Percentiles rank a stretch among this genome's conserved stretches.
These are phyloP conservation scores for Caenorhabditis sulstoni DNA, from an alignment of 2,888 invertebrate species.

Conservation along the genomic window DNA sequence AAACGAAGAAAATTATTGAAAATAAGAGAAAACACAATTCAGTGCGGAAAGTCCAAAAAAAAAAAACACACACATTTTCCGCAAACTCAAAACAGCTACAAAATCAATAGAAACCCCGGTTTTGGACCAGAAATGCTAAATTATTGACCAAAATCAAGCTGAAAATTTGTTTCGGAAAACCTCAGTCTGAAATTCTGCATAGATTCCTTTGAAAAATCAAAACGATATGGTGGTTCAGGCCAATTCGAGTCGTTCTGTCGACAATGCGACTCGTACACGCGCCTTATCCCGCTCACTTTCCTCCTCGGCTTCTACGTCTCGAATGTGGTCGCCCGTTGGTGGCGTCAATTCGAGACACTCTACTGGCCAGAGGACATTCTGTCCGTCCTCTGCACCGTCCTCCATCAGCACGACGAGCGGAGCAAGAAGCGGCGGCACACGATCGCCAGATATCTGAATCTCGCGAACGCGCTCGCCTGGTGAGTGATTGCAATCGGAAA, in stretches of 20 bases:
- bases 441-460: constrained; percentile 73
- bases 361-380: constrained; percentile 72
- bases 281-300: constrained; percentile 74
- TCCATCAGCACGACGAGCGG: constrained; percentile 62
- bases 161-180: no score
- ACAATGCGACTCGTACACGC: constrained; percentile 71
- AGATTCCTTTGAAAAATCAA: constrained; percentile 2
- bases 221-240: no score
- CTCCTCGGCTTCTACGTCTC: constrained; percentile 76
- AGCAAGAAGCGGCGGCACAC: constrained; percentile 61
- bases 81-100: no score
- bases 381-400: constrained; percentile 65
- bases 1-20: no score
- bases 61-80: no score
- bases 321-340: constrained; percentile 71
- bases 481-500: constrained; percentile 11
- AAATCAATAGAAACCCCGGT: no score
- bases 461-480: constrained; percentile 71
- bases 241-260: constrained; percentile 68
- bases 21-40: no score
- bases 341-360: constrained; percentile 71
- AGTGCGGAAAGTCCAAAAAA: neutral
- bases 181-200: neutral
- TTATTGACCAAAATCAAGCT: no score
- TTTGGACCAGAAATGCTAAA: no score